A percentile compares a stretch with the other conserved stretches of the same genome.
phyloP scores from a whole-genome alignment of 2,888 invertebrate species.

The Neoascia interrupta region DNA sequence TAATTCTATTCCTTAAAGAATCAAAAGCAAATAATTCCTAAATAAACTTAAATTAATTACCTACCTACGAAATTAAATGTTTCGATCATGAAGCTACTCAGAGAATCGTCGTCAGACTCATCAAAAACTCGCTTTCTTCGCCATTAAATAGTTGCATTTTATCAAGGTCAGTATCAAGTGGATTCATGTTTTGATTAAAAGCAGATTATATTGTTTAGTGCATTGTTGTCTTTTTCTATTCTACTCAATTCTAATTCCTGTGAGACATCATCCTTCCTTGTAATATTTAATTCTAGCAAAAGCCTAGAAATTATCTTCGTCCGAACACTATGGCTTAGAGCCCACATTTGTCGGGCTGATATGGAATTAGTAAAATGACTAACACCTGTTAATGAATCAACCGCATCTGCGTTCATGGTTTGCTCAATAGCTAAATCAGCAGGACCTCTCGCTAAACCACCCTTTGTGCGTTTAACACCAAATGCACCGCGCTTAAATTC shows the following conservation, averaged over 20 bases:
- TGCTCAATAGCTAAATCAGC: conserved; percentile 8
- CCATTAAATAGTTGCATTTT: too few relatives aligned
- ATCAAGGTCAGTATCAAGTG: too few relatives aligned
- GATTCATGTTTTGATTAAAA: too few relatives aligned
- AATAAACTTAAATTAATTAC: too few relatives aligned
- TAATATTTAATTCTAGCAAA: not conserved
- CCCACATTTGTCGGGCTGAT: not conserved
- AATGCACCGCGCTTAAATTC: not conserved
- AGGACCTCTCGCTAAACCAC: conserved; percentile 1
- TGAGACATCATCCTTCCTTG: not conserved
- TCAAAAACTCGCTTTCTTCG: too few relatives aligned
- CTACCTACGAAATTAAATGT: too few relatives aligned
- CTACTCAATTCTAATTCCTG: not conserved
- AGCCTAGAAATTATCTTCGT: conserved; percentile 10
- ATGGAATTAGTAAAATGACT: not conserved
- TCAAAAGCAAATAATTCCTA: too few relatives aligned
- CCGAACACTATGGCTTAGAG: not conserved
- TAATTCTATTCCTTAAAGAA: too few relatives aligned
- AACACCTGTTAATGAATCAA: not conserved
- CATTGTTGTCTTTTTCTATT: not conserved
- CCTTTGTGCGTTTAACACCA: conserved; percentile 1
- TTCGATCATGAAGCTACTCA: too few relatives aligned
- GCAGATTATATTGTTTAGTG: not conserved
- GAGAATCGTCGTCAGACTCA: too few relatives aligned
- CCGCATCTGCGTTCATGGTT: not conserved